These are phyloP conservation scores for Clarias laeviceps DNA, from an alignment of 2,797 vertebrate species.

Conservation along the genomic window DNA sequence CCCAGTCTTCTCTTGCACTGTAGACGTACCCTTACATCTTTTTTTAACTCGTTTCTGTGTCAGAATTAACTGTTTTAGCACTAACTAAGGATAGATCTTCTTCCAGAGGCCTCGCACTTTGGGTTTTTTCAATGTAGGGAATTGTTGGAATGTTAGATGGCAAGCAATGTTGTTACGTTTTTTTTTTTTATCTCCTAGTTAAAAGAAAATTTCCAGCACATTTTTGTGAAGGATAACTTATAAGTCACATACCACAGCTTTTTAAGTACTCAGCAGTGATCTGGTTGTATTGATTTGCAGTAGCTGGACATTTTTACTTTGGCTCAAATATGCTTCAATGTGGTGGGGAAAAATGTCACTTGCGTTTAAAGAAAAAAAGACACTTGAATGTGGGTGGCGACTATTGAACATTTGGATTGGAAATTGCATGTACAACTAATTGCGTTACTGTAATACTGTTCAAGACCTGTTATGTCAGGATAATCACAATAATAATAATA, in stretches of 20 bases:
- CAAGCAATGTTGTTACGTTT: constrained; percentile 48
- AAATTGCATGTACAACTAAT: constrained; percentile 81
- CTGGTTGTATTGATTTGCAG: constrained; percentile 63
- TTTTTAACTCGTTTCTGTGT: constrained; percentile 60
- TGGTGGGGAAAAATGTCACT: constrained; percentile 51
- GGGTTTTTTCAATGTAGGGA: constrained; percentile 66
- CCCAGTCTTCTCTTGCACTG: constrained; percentile 71
- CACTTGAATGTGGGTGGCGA: constrained; percentile 62
- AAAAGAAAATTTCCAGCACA: constrained; percentile 22
- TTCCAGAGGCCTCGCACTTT: constrained; percentile 67
- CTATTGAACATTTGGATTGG: constrained; percentile 67
- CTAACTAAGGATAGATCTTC: constrained; percentile 76
- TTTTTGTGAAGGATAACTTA: constrained; percentile 64
- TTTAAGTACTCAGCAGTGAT: constrained; percentile 68
- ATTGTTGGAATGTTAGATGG: constrained; percentile 69
- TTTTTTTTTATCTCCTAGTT: constrained; percentile 6
- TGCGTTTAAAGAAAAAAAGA: constrained; percentile 28
- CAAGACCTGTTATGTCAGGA: constrained; percentile 68
- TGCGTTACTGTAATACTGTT: constrained; percentile 69
- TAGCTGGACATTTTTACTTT: constrained; percentile 67
- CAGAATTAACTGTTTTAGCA: constrained; percentile 70
- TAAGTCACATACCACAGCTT: constrained; percentile 67
- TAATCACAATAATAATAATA: constrained; percentile 66
- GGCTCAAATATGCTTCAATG: constrained; percentile 55
- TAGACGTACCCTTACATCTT: constrained; percentile 65